A percentile compares a stretch with the other conserved stretches of the same genome.
Conservation (phyloP, 2,797 vertebrate species). For the Falco berigora region DNA sequence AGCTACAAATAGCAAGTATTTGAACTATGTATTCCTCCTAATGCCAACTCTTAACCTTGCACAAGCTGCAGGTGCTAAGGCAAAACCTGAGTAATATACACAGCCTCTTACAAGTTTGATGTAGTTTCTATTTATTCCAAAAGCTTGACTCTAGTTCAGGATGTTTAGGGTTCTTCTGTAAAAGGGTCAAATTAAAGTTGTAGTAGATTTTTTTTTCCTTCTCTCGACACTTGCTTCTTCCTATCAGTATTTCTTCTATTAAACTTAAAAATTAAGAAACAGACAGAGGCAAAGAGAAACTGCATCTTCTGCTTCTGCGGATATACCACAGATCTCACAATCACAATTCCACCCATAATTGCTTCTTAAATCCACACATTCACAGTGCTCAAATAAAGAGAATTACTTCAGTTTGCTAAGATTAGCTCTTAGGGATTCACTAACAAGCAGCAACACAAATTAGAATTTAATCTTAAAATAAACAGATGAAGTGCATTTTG, state of each 20-base stretch:
- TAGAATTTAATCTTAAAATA: not conserved
- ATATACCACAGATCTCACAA: not conserved
- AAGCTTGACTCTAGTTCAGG: not conserved
- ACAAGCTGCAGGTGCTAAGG: not conserved
- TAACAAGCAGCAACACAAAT: not conserved
- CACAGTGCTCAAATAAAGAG: not conserved
- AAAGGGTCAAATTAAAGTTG: not conserved
- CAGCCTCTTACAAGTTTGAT: not conserved
- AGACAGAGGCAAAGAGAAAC: not conserved
- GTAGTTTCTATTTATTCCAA: not conserved
- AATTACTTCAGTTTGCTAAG: not conserved
- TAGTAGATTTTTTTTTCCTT: no score
- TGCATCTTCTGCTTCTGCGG: not conserved
- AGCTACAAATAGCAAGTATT: not conserved
- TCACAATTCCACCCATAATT: not conserved
- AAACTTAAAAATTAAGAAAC: not conserved
- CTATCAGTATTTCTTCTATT: not conserved
- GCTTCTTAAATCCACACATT: not conserved
- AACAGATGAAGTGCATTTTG: not conserved
- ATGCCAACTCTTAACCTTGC: not conserved
- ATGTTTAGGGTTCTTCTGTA: not conserved
- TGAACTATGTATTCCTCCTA: not conserved
- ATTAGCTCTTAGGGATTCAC: not conserved
- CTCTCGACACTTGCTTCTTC: not conserved
- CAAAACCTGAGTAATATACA: not conserved